Evolutionary conservation across 2,888 invertebrate genomes (phyloP).

Genomic region (Nomada goodeniana): DNA sequence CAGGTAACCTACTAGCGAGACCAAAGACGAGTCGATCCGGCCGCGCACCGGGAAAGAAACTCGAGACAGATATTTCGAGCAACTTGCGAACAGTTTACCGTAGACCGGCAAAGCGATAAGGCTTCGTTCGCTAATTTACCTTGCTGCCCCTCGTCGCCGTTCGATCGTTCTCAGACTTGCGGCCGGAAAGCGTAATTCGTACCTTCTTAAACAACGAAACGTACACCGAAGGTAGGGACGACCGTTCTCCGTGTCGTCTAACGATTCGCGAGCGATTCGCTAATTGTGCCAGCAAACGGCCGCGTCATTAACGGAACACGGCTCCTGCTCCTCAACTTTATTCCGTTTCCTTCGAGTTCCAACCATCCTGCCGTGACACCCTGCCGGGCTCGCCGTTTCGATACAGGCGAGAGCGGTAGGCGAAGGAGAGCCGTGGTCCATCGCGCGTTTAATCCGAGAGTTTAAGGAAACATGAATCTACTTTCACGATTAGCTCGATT

Average conservation of each 20-base stretch:
- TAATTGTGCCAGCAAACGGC: neutral
- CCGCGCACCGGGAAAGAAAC: slow-evolving; percentile 26
- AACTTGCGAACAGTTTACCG: slow-evolving; percentile 54
- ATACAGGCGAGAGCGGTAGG: neutral
- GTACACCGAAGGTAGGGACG: neutral
- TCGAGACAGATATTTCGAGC: slow-evolving; percentile 42
- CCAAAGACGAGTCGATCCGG: slow-evolving; percentile 36
- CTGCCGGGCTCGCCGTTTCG: neutral
- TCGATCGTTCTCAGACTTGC: slow-evolving; percentile 8
- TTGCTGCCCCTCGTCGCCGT: slow-evolving; percentile 48
- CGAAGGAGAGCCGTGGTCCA: too few relatives aligned
- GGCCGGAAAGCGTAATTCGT: slow-evolving; percentile 20
- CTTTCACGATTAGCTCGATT: slow-evolving; percentile 56
- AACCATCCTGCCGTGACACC: neutral
- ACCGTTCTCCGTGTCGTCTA: neutral
- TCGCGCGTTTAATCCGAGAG: too few relatives aligned
- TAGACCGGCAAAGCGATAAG: slow-evolving; percentile 35
- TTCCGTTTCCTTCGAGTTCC: slow-evolving; percentile 5
- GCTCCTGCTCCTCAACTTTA: neutral
- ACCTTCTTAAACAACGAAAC: neutral
- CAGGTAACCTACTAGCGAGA: slow-evolving; percentile 16
- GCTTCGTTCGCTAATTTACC: slow-evolving; percentile 63
- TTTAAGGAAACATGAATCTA: slow-evolving; percentile 48
- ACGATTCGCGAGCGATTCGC: neutral
- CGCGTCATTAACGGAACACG: slow-evolving; percentile 27